These are phyloP conservation scores for Lamprologus speciosus DNA, from an alignment of 2,113 vertebrate genomes.

Conservation along the genomic window DNA sequence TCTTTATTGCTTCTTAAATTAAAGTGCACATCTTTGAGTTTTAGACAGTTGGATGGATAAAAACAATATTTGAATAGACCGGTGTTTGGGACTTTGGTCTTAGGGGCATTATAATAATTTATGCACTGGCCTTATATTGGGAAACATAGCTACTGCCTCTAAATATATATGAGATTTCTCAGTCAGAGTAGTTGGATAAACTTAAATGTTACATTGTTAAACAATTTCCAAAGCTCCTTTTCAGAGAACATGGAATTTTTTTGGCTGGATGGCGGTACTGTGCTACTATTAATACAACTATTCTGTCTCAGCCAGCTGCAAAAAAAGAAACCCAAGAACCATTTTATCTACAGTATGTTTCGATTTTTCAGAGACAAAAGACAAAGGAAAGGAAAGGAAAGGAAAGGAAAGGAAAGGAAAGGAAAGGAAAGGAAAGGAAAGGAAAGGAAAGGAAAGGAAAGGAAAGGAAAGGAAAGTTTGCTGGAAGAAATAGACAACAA, in stretches of 20 bases:
- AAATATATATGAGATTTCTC: not conserved
- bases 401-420: not conserved
- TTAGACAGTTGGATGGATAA: not conserved
- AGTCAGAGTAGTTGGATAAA: not conserved
- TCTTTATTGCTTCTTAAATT: not conserved
- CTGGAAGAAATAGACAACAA: slow-evolving; percentile 71
- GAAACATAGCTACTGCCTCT: not conserved
- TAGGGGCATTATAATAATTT: not conserved
- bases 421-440: too few relatives aligned
- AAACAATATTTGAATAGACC: not conserved
- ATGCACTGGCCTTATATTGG: not conserved
- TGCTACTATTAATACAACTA: not conserved
- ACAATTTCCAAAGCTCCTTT: not conserved
- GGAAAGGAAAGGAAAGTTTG: slow-evolving; percentile 36
- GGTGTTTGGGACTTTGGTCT: not conserved
- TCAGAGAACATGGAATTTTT: not conserved
- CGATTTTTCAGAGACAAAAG: not conserved
- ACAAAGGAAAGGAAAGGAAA: not conserved
- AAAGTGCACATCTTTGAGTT: not conserved
- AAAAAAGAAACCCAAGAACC: not conserved
- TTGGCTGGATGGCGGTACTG: not conserved
- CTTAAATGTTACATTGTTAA: not conserved
- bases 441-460: not conserved
- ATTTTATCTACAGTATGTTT: not conserved
- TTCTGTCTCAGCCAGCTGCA: not conserved